Evolutionary conservation across 2,888 invertebrate genomes (phyloP), one percentile per base, ranked within the genome.

Genomic region (Phalera bucephala): DNA sequence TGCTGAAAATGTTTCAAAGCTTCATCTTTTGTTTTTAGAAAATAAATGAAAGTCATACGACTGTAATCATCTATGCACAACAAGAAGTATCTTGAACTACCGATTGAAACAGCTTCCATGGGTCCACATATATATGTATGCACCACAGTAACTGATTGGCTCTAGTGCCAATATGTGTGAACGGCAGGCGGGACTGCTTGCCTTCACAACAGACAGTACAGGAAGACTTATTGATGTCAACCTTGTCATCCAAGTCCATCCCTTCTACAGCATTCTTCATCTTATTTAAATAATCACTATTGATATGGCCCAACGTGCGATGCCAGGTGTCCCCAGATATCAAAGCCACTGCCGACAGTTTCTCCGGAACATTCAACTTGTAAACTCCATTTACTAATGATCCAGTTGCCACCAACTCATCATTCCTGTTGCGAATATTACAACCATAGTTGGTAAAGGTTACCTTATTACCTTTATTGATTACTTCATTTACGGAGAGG

Each of bases 51-150:
- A 3, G 34, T 30, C 49, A 51, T 49, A 4, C 45, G 7, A 25
- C 38, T 37, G 11, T 25, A 44, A 21, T 53, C 50, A 21, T 50
- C 45, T 0, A 53, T 15, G 19, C 50, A 46, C 4, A 50, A 11
- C 8, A 53, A 20, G 21, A 66, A 62, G 43, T 64, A 70, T 29
- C 36, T 52, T 1, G 57, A 15, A 37, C 33, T 41, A 13, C 32
- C 37, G 6, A 52, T 32, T 12, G 52, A 52, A 20, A 4, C 27
- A 10, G n/a, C 30, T 21, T 41, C 29, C 62, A 60, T 34, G 44
- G 49, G 36, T 31, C 36, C 34, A 34, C 42, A 34, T 5, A 53
- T 7, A 19, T 46, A 46, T 29, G 39, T 15, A 28, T 33, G 33
- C 1, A 26, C 4, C 8, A 25, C 1, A 9, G 25, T 7, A 15